Percentiles rank a stretch among this genome's conserved stretches.
These are phyloP conservation scores for Scaptomyza tumidula DNA, from an alignment of 2,888 invertebrate species.

Conservation along the genomic window DNA sequence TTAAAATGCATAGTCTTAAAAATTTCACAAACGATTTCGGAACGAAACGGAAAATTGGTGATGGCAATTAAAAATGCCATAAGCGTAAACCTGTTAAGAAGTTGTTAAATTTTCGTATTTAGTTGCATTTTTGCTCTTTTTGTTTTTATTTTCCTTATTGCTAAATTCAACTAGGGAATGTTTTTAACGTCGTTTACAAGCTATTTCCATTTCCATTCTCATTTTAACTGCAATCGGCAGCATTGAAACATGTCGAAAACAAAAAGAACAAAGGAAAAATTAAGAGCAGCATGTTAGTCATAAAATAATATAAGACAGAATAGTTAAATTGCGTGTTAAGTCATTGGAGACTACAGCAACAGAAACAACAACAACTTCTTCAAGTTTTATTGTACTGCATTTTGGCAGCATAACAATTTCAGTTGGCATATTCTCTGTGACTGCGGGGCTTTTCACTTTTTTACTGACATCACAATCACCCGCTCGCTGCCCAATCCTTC, in stretches of 20 bases:
- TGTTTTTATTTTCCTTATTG: conserved; percentile 17
- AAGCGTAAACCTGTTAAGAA: conserved; percentile 46
- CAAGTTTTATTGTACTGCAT: conserved; percentile 61
- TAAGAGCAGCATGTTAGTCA: conserved; percentile 38
- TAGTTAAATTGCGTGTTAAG: conserved; percentile 64
- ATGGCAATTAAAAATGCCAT: conserved; percentile 53
- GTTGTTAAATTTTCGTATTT: conserved; percentile 40
- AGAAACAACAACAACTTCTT: conserved; percentile 33
- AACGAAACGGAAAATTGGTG: conserved; percentile 27
- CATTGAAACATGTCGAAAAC: conserved; percentile 63
- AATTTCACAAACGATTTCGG: conserved; percentile 18
- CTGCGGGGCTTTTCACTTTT: conserved; percentile 60
- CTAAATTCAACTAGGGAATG: conserved; percentile 43
- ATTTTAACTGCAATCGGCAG: conserved; percentile 73
- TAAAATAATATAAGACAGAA: conserved; percentile 29
- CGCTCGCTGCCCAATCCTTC: conserved; percentile 5
- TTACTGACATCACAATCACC: conserved; percentile 3
- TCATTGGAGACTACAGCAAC: conserved; percentile 30
- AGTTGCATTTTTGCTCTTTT: background rate
- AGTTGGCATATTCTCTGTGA: conserved; percentile 62
- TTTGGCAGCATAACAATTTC: conserved; percentile 44
- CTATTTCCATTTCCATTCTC: conserved; percentile 61
- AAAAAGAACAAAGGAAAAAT: conserved; percentile 24
- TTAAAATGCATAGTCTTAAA: conserved; percentile 27
- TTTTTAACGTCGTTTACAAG: conserved; percentile 69